Base-by-base conservation (phyloP, 2,113 vertebrate species). In the Silurus meridionalis region DNA sequence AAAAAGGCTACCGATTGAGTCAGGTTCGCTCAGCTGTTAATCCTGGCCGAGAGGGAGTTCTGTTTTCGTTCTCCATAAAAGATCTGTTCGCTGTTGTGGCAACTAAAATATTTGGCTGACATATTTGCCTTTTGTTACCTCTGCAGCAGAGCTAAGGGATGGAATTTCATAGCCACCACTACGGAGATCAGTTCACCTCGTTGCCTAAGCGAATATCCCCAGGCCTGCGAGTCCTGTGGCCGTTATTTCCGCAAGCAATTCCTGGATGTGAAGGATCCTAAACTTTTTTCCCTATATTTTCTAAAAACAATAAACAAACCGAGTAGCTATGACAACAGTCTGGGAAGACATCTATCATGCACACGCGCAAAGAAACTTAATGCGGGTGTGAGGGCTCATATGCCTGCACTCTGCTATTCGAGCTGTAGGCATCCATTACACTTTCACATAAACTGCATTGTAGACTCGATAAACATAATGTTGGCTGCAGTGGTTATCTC, bases 131-230 rank as follows among this genome's bases (percentile, higher is more conserved):
- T 88, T 91, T 87, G 84, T 90, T 83, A 89, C 87, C 82, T 53
- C 74, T 13, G 58, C n/a, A 90, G 87, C 90, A 89, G 11, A 75
- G 85, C 91, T 87, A 81, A 89, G 85, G 86, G 63, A 80, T 88
- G 90, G 92, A 93, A 94, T 91, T 92, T 86, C 90, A 94, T 93
- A 92, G 91, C 90, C 91, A 91, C 90, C 1, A n/a, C 89, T 92
- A 90, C 89, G 91, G 86, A 46, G 77, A 84, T 72, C 90, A 79
- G 46, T 75, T 85, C 64, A 15, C 25, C 53, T 58, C 17, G 52
- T 80, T 85, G 64, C 75, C 28, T 61, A 82, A 82, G 80, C 7
- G 55, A 74, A 80, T 48, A 80, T 66, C 63, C 67, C 77, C 46
- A 53, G 55, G 67, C 67, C 66, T 60, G 23, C 11, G 17, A 37